Conservation (phyloP, 2,113 vertebrate species). For the Tyrannus savana region DNA sequence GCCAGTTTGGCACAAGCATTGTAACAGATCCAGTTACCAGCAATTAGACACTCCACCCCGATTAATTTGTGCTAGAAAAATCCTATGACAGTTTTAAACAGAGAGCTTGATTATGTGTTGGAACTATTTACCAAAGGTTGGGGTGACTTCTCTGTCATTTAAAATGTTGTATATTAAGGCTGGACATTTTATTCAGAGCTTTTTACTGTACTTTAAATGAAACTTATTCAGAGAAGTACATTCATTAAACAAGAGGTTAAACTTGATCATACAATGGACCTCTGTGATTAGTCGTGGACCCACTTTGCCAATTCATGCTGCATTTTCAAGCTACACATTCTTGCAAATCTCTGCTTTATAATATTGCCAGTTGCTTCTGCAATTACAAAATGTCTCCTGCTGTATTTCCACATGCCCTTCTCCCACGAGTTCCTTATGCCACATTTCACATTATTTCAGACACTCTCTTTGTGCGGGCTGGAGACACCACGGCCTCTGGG, state of each 20-base stretch:
- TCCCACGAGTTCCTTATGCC: background rate
- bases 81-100: slow-evolving; percentile 23
- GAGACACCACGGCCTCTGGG: background rate
- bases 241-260: slow-evolving; percentile 8
- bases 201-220: slow-evolving; percentile 23
- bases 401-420: background rate
- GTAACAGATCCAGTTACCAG: slow-evolving; percentile 54
- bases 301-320: background rate
- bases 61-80: slow-evolving; percentile 57
- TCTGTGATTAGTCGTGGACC: background rate
- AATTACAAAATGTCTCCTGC: background rate
- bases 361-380: background rate
- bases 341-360: background rate
- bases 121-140: slow-evolving; percentile 57
- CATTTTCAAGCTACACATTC: slow-evolving; percentile 20
- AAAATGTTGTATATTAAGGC: slow-evolving; percentile 19
- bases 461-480: fast-evolving
- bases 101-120: slow-evolving; percentile 17
- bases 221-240: slow-evolving; percentile 31
- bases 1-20: slow-evolving; percentile 15
- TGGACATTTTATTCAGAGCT: slow-evolving; percentile 23
- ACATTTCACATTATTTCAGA: background rate
- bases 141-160: slow-evolving; percentile 8
- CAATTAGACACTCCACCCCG: slow-evolving; percentile 60
- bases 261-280: background rate